Conservation (phyloP, 2,113 vertebrate species). For the Tichodroma muraria region DNA sequence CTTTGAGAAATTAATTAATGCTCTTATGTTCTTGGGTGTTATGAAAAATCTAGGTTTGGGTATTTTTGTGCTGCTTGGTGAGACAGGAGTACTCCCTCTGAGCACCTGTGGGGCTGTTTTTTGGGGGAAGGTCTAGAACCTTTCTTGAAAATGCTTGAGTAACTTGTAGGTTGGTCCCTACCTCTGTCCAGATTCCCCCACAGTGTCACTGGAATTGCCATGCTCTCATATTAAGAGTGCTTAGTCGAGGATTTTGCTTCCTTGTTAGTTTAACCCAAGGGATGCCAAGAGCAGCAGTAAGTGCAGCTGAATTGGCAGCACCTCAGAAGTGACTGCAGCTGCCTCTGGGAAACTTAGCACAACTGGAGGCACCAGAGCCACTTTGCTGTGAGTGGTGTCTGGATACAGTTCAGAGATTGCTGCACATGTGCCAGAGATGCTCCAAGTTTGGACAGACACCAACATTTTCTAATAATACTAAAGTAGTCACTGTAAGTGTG, state of each 20-base stretch:
- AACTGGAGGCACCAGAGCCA: background rate
- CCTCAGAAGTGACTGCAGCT: background rate
- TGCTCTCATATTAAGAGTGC: background rate
- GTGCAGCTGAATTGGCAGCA: background rate
- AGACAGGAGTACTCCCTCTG: background rate
- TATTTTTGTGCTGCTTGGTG: background rate
- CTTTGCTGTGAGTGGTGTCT: background rate
- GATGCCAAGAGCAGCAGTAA: background rate
- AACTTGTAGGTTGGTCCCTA: background rate
- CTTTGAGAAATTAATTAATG: background rate
- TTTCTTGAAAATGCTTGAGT: background rate
- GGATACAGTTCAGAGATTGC: background rate
- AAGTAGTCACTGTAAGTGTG: accelerated
- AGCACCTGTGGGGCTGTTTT: no score
- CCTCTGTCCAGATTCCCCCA: background rate
- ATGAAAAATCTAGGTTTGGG: background rate
- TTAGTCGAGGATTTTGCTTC: background rate
- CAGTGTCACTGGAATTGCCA: background rate
- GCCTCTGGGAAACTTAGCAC: background rate
- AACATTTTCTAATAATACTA: background rate
- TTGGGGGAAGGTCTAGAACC: background rate
- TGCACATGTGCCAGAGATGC: background rate
- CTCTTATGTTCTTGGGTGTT: background rate
- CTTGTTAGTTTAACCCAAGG: background rate
- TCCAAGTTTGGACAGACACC: background rate